These are phyloP conservation scores for Dipus sagitta DNA, from an alignment of 2,797 vertebrate genomes.

Conservation along the genomic window DNA sequence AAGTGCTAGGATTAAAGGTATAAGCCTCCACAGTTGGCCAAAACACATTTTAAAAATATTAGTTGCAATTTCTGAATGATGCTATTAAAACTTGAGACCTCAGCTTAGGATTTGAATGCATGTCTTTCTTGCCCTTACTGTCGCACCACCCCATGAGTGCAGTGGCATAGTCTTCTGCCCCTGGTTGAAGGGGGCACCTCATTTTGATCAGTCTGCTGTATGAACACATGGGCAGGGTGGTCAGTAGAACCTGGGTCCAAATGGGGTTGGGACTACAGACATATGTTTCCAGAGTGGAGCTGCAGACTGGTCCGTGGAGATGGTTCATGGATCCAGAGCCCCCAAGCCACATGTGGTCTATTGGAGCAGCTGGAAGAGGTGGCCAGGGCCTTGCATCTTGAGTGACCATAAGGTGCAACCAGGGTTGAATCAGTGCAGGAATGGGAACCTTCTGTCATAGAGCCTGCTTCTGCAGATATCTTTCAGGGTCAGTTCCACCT, in stretches of 20 bases:
- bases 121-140: conserved; percentile 36
- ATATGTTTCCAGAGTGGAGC: background rate
- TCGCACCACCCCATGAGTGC: background rate
- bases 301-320: background rate
- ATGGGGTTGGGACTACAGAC: background rate
- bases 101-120: conserved; percentile 15
- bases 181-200: background rate
- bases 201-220: background rate
- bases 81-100: background rate
- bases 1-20: too few relatives aligned
- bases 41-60: background rate
- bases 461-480: background rate
- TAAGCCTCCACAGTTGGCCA: too few relatives aligned
- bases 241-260: background rate
- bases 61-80: conserved; percentile 32
- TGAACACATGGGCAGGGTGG: background rate
- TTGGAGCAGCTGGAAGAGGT: background rate
- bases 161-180: background rate
- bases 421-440: background rate
- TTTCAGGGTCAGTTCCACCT: background rate
- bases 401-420: background rate
- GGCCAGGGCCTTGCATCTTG: background rate
- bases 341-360: background rate
- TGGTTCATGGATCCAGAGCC: background rate
- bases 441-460: background rate